Conservation (phyloP, 2,113 vertebrate genomes). For the Scomber japonicus region DNA sequence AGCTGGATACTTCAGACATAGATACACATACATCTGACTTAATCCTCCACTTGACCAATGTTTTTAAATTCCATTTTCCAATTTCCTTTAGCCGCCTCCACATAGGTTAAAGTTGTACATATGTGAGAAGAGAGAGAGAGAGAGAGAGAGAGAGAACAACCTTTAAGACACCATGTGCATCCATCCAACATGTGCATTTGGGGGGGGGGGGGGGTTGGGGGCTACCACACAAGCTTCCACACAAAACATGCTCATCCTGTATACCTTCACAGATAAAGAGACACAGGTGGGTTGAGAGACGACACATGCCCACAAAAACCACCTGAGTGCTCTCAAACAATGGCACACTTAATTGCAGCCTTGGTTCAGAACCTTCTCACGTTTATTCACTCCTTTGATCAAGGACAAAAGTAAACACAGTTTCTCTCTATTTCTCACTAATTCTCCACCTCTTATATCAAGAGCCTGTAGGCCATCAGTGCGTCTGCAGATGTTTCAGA, state of each 20-base stretch:
- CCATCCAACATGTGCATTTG: background rate
- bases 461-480: conserved; percentile 14
- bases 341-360: background rate
- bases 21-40: conserved; percentile 51
- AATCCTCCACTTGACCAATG: conserved; percentile 37
- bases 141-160: background rate
- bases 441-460: conserved; percentile 18
- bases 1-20: conserved; percentile 52
- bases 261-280: background rate
- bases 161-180: background rate
- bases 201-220: too few species aligned
- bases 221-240: background rate
- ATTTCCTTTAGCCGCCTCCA: too few species aligned
- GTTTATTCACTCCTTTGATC: conserved; percentile 29
- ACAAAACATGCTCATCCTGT: background rate
- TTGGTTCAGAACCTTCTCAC: conserved; percentile 25
- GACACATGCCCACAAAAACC: conserved; percentile 4
- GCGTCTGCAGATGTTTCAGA: conserved; percentile 35
- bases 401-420: conserved; percentile 32
- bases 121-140: too few species aligned
- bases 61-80: conserved; percentile 49
- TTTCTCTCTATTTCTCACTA: conserved; percentile 26
- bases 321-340: conserved; percentile 14
- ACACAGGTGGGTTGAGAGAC: background rate
- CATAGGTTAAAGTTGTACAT: too few species aligned